Evolutionary conservation across 30 jellyfish, hydroid and myxozoan genomes (phyloP), one percentile per base, ranked within the genome.

Genomic region (Cassiopea xamachana): DNA sequence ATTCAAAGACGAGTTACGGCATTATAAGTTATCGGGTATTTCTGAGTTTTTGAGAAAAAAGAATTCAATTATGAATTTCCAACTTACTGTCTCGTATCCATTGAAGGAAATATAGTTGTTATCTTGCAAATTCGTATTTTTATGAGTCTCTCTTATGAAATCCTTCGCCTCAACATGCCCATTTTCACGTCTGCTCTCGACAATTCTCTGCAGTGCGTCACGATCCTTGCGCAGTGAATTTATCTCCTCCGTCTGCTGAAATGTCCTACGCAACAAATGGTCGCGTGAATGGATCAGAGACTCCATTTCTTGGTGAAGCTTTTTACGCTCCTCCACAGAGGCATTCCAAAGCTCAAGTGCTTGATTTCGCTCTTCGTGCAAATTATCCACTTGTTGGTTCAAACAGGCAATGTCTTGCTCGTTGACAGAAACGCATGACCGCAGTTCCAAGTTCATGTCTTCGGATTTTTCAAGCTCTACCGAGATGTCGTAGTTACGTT

Each of bases 341-440:
- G 96, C 46, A n/a, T 92, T 87, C 98, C 96, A 87, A 18, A 93
- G 89, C 70, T 79, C 85, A 80, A 93, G 83, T 18, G 98, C 94
- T 12, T 93, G 96, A 61, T 92, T 96, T 55, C 96, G 83, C 43
- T 93, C 98, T 46, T 93, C 91, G 19, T 93, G 88, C 2, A 73
- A 39, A 75, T 72, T 84, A 14, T 84, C 94, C 4, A 93, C 88
- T 70, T 93, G 96, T 64, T 93, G 94, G 45, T 78, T 74, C 69
- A 87, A 59, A 46, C 97, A 81, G 17, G 79, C 74, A 19, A 82
- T 60, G 67, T 77, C 77, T 59, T 93, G 96, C 9, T 90, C 89
- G 60, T 75, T 60, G 48, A 27, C 91, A 10, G 55, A 47, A 0
- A 83, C 80, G 72, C 78, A 70, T 13, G 69, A 16, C 1, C 47